Evolutionary conservation across 2,888 invertebrate genomes (phyloP), one percentile per base, ranked within the genome.

Genomic region (Archips crataeganus): DNA sequence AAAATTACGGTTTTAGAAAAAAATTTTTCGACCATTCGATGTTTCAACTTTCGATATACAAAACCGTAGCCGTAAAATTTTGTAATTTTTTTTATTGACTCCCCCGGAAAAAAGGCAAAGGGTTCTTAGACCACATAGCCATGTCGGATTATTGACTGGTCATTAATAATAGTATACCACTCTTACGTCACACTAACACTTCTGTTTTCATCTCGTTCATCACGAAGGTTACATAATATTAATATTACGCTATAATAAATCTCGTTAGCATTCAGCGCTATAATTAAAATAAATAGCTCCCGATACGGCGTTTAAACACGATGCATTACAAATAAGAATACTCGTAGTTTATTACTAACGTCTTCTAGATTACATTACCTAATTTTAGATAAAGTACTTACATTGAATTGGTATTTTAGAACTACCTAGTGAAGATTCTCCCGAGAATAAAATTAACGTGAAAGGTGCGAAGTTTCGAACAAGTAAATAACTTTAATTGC

Each of bases 281-380:
- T 72, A 74, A 77, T 77, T 77, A 77, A 67, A 67, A 62, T 67
- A 64, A 75, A 61, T 45, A 60, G 54, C 69, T 54, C 42, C 59
- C 57, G 70, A 76, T 71, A 68, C 69, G 77, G 70, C 62, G 15
- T 70, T 75, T 74, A 64, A 74, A 51, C 75, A 65, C 59, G 64
- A 66, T 47, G 23, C 54, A 61, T 63, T 57, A 61, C 23, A 10
- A 42, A 61, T 15, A 34, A 6, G 8, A 39, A 36, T 15, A n/a
- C n/a, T n/a, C n/a, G n/a, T n/a, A n/a, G 13, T 60, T 49, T 49
- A 49, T 49, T 49, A n/a, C 32, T 54, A 54, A 54, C 13, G n/a
- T 4, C n/a, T 49, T 49, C 5, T n/a, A 49, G n/a, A 49, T 49
- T n/a, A 13, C n/a, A 45, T 45, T n/a, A 49, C 49, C n/a, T 13